These are phyloP conservation scores for Electrophaes corylata DNA, from an alignment of 2,888 invertebrate species.

Conservation along the genomic window DNA sequence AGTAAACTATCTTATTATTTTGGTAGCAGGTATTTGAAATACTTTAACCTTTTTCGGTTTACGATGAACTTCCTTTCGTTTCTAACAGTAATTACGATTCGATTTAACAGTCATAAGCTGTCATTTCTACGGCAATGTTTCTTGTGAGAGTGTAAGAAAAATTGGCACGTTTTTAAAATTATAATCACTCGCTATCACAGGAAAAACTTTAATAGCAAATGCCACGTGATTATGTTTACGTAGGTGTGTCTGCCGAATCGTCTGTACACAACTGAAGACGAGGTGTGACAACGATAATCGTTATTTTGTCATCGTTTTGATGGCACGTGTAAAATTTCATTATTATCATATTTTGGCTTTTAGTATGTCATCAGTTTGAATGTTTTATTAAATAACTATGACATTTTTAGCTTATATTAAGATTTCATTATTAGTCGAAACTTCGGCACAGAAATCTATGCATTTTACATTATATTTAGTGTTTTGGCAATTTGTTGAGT, in stretches of 20 bases:
- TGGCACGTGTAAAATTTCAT: constrained; percentile 8
- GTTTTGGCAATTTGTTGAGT: not conserved
- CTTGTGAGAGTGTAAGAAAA: not conserved
- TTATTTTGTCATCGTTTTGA: constrained; percentile 10
- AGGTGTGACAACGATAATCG: constrained; percentile 25
- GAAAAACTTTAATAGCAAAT: constrained; percentile 32
- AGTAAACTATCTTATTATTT: constrained; percentile 63
- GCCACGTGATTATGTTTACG: constrained; percentile 48
- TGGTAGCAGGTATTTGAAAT: constrained; percentile 25
- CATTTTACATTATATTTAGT: not conserved
- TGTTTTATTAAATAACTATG: too few species aligned
- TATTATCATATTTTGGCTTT: not conserved
- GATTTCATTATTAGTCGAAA: too few species aligned
- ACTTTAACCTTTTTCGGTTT: constrained; percentile 22
- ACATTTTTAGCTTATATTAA: too few species aligned
- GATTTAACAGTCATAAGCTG: constrained; percentile 5
- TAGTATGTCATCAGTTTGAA: not conserved
- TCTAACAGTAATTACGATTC: constrained; percentile 8
- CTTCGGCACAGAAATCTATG: too few species aligned
- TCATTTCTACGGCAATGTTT: not conserved
- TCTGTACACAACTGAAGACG: constrained; percentile 9
- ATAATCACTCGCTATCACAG: constrained; percentile 25
- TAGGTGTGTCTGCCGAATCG: constrained; percentile 46
- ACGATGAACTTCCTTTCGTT: constrained; percentile 19
- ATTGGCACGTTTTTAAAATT: constrained; percentile 6